Base-by-base conservation (phyloP, 2,797 vertebrate genomes). In the Vespertilio murinus region DNA sequence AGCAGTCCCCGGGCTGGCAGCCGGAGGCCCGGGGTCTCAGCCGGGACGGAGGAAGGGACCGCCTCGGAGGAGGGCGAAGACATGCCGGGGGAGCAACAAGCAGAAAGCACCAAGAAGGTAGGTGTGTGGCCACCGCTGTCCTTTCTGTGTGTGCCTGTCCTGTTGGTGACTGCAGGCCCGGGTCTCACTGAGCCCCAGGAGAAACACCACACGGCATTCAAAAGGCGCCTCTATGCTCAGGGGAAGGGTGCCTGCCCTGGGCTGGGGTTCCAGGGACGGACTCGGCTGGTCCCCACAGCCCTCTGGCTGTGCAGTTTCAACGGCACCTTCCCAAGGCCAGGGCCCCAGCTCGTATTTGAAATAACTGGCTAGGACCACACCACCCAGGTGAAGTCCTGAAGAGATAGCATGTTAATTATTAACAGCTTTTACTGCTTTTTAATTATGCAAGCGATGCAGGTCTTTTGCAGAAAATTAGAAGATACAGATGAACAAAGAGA, bases 51-150 rank as follows among this genome's bases (percentile, higher is more conserved):
- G 38, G 94, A 98, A 96, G 93, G 84, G 92, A 47, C 75, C 13
- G 42, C 88, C 85, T 86, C 92, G 23, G 16, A 97, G 96, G 97
- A 98, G 94, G 77, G 90, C 80, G 69, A 98, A 93, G 93, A 22
- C 47, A 74, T 64, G 86, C 64, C 95, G 90, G 81, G 97, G 88
- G 49, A 98, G 59, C 64, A 78, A 96, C 96, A 98, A 94, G 95
- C 97, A 97, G 97, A 98, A 94, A 40, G 97, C 95, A 71, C 92
- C 96, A 85, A 98, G 97, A 95, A 97, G 98, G 98, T 98, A 98
- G 97, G 97, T 33, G 18, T 8, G 18, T 7, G 9, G 12, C 54
- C 54, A 54, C 47, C 20, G 25, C n/a, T 7, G 13, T 65, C 13
- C 8, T 33, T 35, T 69, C 45, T 9, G 8, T 3, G 0, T 0